Conservation (phyloP, 1,140 invertebrate species). For the Eueides isabella region DNA sequence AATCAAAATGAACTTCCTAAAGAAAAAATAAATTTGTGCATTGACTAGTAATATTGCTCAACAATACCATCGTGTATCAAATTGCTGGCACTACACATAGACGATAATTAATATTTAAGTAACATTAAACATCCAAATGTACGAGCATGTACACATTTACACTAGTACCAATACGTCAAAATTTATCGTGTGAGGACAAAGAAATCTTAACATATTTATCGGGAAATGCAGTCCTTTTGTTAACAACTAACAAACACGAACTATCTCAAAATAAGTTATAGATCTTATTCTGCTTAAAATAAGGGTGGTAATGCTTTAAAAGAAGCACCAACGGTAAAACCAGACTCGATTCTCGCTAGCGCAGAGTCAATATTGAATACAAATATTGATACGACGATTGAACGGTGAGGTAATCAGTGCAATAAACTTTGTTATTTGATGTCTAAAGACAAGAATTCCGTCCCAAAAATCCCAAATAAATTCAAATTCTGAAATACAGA, state of each 20-base stretch:
- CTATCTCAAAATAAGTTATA: background rate
- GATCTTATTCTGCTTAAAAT: background rate
- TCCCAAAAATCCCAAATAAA: too few relatives aligned
- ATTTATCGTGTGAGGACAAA: conserved; percentile 5
- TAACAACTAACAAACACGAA: conserved; percentile 10
- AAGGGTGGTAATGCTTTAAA: background rate
- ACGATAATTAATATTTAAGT: background rate
- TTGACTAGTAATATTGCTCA: too few relatives aligned
- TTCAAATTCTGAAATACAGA: too few relatives aligned
- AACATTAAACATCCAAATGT: background rate
- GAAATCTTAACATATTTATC: conserved; percentile 12
- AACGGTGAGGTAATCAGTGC: conserved; percentile 24
- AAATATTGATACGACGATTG: conserved; percentile 21
- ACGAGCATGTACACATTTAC: background rate
- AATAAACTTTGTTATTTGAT: conserved; percentile 13
- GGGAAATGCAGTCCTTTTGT: conserved; percentile 4
- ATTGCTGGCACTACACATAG: background rate
- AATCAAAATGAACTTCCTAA: too few relatives aligned
- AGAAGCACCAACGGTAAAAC: background rate
- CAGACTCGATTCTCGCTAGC: background rate
- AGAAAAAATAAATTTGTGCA: too few relatives aligned
- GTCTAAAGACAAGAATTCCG: too few relatives aligned
- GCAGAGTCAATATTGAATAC: conserved; percentile 24
- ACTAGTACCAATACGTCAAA: conserved; percentile 13
- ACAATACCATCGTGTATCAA: too few relatives aligned